Percentiles rank a stretch among this genome's conserved stretches.
Conservation (phyloP, 1,140 invertebrate genomes). For the Drosophila sechellia region DNA sequence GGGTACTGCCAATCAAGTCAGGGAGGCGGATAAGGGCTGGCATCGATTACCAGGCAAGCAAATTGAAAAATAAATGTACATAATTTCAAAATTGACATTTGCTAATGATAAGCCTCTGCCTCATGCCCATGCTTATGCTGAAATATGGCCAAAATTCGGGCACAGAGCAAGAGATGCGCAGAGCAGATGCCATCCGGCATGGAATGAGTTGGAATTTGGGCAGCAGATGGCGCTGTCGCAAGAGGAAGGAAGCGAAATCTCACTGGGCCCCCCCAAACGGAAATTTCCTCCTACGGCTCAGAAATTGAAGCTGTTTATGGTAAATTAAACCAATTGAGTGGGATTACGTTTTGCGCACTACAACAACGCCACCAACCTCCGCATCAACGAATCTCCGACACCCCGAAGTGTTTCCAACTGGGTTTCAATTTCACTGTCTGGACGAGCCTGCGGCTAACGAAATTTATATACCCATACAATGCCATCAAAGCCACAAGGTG, state of each 20-base stretch:
- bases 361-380: background rate
- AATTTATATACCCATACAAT: constrained; percentile 50
- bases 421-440: constrained; percentile 73
- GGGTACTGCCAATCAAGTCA: constrained; percentile 8
- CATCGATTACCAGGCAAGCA: constrained; percentile 53
- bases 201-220: constrained; percentile 9
- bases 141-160: constrained; percentile 50
- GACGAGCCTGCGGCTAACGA: constrained; percentile 51
- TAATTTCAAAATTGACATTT: constrained; percentile 73
- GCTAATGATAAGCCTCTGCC: constrained; percentile 70
- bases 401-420: constrained; percentile 25
- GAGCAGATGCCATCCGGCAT: constrained; percentile 37
- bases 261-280: constrained; percentile 24
- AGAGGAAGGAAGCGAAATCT: constrained; percentile 56
- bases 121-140: constrained; percentile 29
- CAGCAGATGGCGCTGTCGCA: constrained; percentile 11
- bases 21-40: constrained; percentile 1
- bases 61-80: constrained; percentile 67
- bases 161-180: constrained; percentile 7
- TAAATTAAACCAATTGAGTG: constrained; percentile 81
- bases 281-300: constrained; percentile 43
- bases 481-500: constrained; percentile 68
- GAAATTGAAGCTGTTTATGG: constrained; percentile 73
- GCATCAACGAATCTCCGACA: background rate
- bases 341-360: constrained; percentile 54